Evolutionary conservation across 23 tunicate species (phyloP), one percentile per base, ranked within the genome.

Genomic region (Ascidia mentula): DNA sequence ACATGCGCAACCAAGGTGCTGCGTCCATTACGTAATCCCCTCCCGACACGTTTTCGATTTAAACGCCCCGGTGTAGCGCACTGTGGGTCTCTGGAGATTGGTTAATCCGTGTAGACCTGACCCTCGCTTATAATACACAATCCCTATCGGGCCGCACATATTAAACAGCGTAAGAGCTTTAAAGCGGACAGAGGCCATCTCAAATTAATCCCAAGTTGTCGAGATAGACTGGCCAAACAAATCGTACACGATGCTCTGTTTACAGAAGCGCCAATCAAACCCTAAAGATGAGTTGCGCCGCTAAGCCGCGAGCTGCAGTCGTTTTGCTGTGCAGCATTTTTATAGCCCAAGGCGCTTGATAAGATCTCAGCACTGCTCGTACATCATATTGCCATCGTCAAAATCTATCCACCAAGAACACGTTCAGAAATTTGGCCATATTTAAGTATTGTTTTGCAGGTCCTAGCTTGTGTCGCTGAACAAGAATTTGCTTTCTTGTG

Each of bases 121-220:
- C 1, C 65, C 65, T 3, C 22, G 65, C 65, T 26, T n/a, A n/a
- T 53, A 53, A 53, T 53, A 53, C 65, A 53, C 65, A 53, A 53
- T 26, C 28, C 24, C 22, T 28, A 53, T 28, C 28, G 65, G 65
- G 65, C 65, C 22, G n/a, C n/a, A n/a, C n/a, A n/a, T n/a, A n/a
- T n/a, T n/a, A n/a, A n/a, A n/a, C n/a, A n/a, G n/a, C n/a, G n/a
- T n/a, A n/a, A n/a, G 65, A 28, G 65, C 13, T 42, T 53, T 53
- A 53, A 53, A 53, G 22, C 28, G 65, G 4, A 26, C 65, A 6
- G 1, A 28, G 24, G 65, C 24, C 65, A 28, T n/a, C 65, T 26
- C 65, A 53, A 53, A 53, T 53, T 53, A 53, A 53, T 53, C 65
- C 65, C 65, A 28, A 20, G 28, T 53, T 53, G 65, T 53, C 65